Evolutionary conservation across 2,113 vertebrate genomes (phyloP), one percentile per base, ranked within the genome.

Genomic region (Seriola quinqueradiata): DNA sequence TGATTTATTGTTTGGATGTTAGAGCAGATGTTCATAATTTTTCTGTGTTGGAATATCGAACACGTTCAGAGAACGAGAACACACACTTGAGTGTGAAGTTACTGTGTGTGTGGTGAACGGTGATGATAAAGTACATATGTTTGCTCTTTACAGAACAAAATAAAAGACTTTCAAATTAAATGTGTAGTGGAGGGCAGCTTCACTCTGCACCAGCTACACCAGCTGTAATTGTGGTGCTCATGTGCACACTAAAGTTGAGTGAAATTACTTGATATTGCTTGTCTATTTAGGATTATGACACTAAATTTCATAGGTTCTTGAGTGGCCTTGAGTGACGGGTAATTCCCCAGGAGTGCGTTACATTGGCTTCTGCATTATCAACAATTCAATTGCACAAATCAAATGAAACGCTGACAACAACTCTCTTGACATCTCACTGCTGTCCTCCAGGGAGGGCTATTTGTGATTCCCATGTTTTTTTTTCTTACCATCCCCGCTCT

Each of bases 311-410:
- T 63, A 25, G 42, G 52, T 66, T 9, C 42, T 50, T 40, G 0
- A 68, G 28, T 28, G 28, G 65, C 7, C 17, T 32, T 28, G 65
- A 77, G 73, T 74, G 60, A 70, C 17, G 25, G 54, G 48, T 82
- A 60, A 70, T 68, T 63, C 36, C 16, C 9, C 21, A 67, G 58
- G 58, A 81, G 28, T 67, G 69, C 10, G 42, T 36, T 8, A 4
- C 36, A 23, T 28, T 57, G 6, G 44, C 54, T 38, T 46, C 38
- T 68, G 66, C 52, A 46, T 82, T 67, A 58, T 75, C 28, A 65
- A 65, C 61, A 59, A 84, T 78, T 77, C 54, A 82, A 68, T 66
- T 52, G 34, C 48, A 50, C 28, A 23, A 75, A 57, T 80, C 73
- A 75, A 76, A 78, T 12, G 2, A 79, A 85, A 74, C 0, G 46